Percentiles rank a stretch among this genome's conserved stretches.
phyloP scores from a whole-genome alignment of 2,797 vertebrate species.

The Schizopygopsis malacanthus region DNA sequence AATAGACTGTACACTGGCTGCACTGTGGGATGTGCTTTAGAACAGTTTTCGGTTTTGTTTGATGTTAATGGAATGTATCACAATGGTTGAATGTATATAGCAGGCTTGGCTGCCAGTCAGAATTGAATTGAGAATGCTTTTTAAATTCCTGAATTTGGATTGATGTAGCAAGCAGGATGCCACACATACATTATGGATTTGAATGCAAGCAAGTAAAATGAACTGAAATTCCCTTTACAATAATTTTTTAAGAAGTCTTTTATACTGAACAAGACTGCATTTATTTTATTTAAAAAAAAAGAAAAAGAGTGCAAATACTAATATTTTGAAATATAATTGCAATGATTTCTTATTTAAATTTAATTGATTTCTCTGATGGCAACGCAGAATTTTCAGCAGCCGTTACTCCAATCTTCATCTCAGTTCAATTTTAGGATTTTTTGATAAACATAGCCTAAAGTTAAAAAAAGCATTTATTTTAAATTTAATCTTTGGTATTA shows the following conservation, averaged over 20 bases:
- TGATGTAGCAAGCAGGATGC: not conserved
- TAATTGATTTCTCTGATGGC: not conserved
- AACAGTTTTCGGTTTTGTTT: conserved; percentile 4
- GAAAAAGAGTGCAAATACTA: not conserved
- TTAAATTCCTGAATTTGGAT: not conserved
- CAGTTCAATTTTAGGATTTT: not conserved
- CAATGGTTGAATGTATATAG: not conserved
- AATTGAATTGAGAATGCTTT: not conserved
- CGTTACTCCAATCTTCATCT: not conserved
- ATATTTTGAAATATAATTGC: not conserved
- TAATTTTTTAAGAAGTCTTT: not conserved
- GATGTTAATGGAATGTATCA: conserved; percentile 25
- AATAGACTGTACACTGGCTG: conserved; percentile 18
- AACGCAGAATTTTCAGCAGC: too few relatives aligned
- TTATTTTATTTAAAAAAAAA: not conserved
- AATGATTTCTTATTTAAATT: not conserved
- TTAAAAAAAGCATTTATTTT: not conserved
- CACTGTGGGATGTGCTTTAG: not conserved
- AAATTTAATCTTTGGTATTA: not conserved
- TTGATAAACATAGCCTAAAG: not conserved
- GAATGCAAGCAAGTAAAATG: not conserved
- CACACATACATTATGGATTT: not conserved
- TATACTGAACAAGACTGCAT: not conserved
- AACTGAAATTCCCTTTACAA: not conserved
- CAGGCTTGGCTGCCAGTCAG: not conserved